These are phyloP conservation scores for Protobothrops flavoviridis DNA, from an alignment of 2,113 vertebrate species.

Conservation along the genomic window DNA sequence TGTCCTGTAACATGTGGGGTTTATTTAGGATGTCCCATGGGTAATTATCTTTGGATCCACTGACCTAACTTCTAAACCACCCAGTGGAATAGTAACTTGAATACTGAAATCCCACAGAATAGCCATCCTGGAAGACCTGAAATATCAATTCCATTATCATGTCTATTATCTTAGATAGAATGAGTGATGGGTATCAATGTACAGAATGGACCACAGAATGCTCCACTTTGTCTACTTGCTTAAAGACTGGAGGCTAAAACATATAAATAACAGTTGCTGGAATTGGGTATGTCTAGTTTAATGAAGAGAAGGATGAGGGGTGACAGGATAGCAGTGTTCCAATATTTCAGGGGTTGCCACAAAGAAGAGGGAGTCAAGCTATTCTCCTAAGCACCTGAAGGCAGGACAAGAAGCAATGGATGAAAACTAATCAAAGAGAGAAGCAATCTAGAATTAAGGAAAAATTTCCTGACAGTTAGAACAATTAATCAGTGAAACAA, in stretches of 20 bases:
- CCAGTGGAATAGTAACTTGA: not conserved
- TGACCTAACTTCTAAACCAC: not conserved
- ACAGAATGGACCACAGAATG: not conserved
- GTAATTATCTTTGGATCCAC: not conserved
- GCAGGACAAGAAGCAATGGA: too few relatives aligned
- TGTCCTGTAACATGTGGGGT: not conserved
- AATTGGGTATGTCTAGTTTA: too few relatives aligned
- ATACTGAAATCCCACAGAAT: not conserved
- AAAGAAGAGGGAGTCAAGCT: too few relatives aligned
- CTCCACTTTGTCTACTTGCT: not conserved
- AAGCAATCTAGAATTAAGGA: too few relatives aligned
- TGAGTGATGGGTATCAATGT: not conserved
- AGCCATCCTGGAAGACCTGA: not conserved
- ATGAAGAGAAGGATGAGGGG: too few relatives aligned
- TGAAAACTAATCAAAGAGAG: too few relatives aligned
- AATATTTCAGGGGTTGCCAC: too few relatives aligned
- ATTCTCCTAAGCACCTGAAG: too few relatives aligned
- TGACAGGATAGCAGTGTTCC: too few relatives aligned
- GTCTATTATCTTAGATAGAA: not conserved
- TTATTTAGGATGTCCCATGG: not conserved
- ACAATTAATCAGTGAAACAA: too few relatives aligned
- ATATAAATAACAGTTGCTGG: too few relatives aligned
- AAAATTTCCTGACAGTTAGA: too few relatives aligned
- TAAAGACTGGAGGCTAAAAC: not conserved
- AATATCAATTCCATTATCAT: not conserved